Evolutionary conservation across 2,888 invertebrate species (phyloP).

Genomic region (Hirtodrosophila cameraria): DNA sequence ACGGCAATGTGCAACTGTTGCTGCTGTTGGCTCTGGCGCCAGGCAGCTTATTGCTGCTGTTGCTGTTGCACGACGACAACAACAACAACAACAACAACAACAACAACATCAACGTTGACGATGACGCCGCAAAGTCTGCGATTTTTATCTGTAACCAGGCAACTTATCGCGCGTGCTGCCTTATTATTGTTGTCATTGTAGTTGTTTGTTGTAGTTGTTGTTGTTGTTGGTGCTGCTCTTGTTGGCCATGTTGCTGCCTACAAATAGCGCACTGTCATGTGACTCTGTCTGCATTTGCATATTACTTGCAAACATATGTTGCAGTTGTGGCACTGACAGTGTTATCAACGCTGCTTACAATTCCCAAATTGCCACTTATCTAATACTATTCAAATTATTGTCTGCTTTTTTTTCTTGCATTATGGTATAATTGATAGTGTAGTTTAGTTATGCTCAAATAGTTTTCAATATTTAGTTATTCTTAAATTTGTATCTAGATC

Average conservation of each 20-base stretch:
- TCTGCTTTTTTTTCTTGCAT: no score
- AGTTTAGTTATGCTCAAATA: no score
- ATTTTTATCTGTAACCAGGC: conserved; percentile 75
- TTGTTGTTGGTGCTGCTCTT: conserved; percentile 12
- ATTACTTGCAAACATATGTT: conserved; percentile 13
- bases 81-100: conserved; percentile 34
- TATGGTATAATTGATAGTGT: no score
- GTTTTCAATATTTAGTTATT: no score
- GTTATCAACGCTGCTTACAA: background rate
- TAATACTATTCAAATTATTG: background rate
- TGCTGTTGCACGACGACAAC: conserved; percentile 43
- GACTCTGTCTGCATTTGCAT: conserved; percentile 38
- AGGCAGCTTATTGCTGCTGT: conserved; percentile 43
- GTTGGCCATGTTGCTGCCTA: conserved; percentile 41
- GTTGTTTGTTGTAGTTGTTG: conserved; percentile 20
- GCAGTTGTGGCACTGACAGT: background rate
- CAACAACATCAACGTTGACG: conserved; percentile 13
- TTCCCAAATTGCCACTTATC: background rate
- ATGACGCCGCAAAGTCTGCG: conserved; percentile 80
- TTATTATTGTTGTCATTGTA: conserved; percentile 11
- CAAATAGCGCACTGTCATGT: conserved; percentile 58
- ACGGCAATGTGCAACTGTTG: conserved; percentile 36
- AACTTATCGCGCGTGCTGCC: conserved; percentile 46
- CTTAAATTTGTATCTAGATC: no score
- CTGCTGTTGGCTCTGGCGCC: conserved; percentile 56